These are phyloP conservation scores for Cenopis cana DNA, from an alignment of 2,888 invertebrate species.

Conservation along the genomic window DNA sequence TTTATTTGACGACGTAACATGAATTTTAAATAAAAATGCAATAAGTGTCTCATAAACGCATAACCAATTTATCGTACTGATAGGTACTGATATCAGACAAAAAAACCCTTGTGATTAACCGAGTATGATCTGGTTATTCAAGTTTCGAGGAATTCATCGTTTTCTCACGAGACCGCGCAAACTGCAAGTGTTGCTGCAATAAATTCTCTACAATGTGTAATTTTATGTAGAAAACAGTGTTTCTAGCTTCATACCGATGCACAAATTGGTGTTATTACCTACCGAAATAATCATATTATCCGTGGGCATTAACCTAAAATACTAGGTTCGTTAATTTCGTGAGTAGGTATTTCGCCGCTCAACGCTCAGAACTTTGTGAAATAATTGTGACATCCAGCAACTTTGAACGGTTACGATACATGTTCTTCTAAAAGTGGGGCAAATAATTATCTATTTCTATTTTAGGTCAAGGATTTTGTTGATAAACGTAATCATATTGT, in stretches of 20 bases:
- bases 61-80: constrained; percentile 16
- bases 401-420: constrained; percentile 27
- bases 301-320: not conserved
- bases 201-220: constrained; percentile 16
- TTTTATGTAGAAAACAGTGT: constrained; percentile 8
- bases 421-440: constrained; percentile 49
- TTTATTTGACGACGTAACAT: constrained; percentile 3
- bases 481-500: constrained; percentile 45
- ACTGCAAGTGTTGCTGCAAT: constrained; percentile 19
- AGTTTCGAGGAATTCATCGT: constrained; percentile 23
- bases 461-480: constrained; percentile 60
- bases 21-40: constrained; percentile 2
- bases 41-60: not conserved
- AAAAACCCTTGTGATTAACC: constrained; percentile 8
- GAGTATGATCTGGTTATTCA: constrained; percentile 9
- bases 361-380: not conserved
- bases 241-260: not conserved
- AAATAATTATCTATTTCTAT: constrained; percentile 57
- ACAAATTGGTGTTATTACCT: not conserved
- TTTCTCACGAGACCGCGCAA: constrained; percentile 28
- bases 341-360: not conserved
- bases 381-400: not conserved
- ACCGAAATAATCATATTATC: not conserved
- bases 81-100: not conserved
- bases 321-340: not conserved